phyloP scores from a whole-genome alignment of 2,888 invertebrate species.

The Eupithecia dodoneata region DNA sequence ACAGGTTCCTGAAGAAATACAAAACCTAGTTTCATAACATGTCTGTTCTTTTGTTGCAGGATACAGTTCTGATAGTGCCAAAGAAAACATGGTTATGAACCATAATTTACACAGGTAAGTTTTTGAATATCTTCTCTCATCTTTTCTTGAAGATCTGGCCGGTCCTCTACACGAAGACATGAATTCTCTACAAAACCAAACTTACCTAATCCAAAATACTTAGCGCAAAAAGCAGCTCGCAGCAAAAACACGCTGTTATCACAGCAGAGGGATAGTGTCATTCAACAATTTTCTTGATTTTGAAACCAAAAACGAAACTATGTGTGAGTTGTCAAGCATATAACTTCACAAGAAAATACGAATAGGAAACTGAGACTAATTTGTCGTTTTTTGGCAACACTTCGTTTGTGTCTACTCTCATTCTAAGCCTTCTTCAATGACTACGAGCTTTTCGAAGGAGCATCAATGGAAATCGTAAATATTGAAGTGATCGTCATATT shows the following conservation, averaged over 20 bases:
- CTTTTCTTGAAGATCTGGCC: background rate
- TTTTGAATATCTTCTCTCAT: background rate
- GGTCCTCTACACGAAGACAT: background rate
- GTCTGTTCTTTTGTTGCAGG: constrained; percentile 70
- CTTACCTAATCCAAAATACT: background rate
- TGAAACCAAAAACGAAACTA: too few species aligned
- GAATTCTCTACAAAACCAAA: background rate
- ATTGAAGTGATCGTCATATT: too few species aligned
- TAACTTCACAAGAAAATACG: too few species aligned
- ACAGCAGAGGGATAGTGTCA: too few species aligned
- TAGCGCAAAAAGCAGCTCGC: too few species aligned
- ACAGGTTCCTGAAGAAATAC: background rate
- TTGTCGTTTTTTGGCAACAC: too few species aligned
- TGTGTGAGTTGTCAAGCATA: too few species aligned
- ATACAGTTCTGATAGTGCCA: constrained; percentile 70
- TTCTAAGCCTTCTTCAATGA: too few species aligned
- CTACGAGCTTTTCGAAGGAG: background rate
- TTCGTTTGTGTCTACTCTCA: too few species aligned
- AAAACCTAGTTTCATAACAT: background rate
- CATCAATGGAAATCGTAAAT: background rate
- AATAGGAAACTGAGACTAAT: too few species aligned
- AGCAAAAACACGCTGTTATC: too few species aligned
- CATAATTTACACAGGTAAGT: constrained; percentile 78
- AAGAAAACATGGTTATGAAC: constrained; percentile 82
- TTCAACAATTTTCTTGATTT: too few species aligned